Conservation (phyloP, 2,113 vertebrate genomes). For the Paramormyrops kingsleyae region DNA sequence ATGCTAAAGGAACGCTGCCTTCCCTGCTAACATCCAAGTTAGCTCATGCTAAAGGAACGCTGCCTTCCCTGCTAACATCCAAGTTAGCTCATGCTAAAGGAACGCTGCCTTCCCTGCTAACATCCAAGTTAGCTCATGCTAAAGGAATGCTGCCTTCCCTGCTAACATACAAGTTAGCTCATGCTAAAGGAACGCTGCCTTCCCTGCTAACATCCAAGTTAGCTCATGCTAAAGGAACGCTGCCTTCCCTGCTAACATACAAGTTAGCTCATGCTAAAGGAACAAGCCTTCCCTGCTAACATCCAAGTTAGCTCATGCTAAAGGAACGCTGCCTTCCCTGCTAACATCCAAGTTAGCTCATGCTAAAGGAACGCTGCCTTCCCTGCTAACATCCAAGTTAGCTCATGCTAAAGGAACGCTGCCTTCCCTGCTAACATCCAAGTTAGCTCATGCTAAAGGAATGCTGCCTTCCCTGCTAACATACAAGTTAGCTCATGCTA, state of each 20-base stretch:
- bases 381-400: background rate
- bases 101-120: background rate
- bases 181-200: background rate
- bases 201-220: background rate
- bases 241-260: background rate
- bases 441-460: background rate
- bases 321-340: background rate
- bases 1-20: background rate
- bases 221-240: too few relatives aligned
- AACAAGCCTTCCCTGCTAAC: background rate
- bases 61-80: background rate
- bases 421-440: background rate
- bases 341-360: background rate
- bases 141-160: background rate
- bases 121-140: background rate
- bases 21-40: background rate
- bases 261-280: background rate
- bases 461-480: background rate
- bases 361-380: background rate
- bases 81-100: background rate
- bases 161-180: background rate
- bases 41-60: background rate
- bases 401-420: background rate
- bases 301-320: background rate
- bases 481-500: background rate